Base-by-base conservation (phyloP, 1,140 invertebrate species). In the Idris sp. region DNA sequence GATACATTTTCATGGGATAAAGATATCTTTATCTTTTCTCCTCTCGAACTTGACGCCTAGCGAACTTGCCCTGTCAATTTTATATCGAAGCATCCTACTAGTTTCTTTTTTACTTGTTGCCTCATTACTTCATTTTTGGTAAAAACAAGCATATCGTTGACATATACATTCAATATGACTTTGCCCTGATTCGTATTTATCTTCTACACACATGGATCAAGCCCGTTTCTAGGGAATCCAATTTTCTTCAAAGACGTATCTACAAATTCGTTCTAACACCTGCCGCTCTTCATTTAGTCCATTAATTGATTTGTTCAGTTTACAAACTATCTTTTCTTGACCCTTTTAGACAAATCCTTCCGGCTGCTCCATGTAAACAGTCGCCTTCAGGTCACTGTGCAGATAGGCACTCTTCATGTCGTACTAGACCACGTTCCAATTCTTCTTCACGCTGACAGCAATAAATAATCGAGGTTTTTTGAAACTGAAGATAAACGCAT, bases 331-430 rank as follows among this genome's bases (percentile, higher is more conserved):
- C 8, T 48, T 30, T 43, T 62, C 28, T 16, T 62, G 4, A 30
- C 25, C 53, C 7, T 71, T 15, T 9, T 44, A 33, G 2, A 40
- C 41, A 10, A 73, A 82, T 1, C 83, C 83, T 48, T 84, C 71
- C 5, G 83, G 83, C 58, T 79, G 65, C 15, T 82, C 43, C 64
- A 86, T 81, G 43, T 79, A 87, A 0, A 87, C 41, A 4, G 26
- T 62, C 56, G 87, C 84, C 2, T 83, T 69, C 5, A 88, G 43
- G 4, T 77, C 30, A 7, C 82, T 84, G 62, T 88, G 59, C 5
- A 86, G 59, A 68, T 84, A 87, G 0, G 83, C 82, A 11, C 4
- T 14, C 15, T 69, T 59, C 0, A 69, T 46, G 10, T 69, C 64
- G 8, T 10, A 58, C 16, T 71, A 31, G n/a, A 59, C 41, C 0